Evolutionary conservation across 2,888 invertebrate species (phyloP), one percentile per base, ranked within the genome.

Genomic region (Exephanes ischioxanthus): DNA sequence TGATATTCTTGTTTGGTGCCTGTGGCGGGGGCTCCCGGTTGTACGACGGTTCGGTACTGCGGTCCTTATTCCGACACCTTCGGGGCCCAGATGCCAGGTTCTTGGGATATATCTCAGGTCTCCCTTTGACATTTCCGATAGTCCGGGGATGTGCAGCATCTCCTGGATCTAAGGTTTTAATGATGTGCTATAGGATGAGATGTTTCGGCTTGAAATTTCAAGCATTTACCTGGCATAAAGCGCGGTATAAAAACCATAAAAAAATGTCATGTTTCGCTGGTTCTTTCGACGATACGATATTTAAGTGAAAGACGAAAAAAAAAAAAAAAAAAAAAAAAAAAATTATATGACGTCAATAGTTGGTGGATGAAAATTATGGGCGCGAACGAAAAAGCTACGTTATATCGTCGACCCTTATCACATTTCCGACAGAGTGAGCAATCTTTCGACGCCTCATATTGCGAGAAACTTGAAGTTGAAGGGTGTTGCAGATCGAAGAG

Each of bases 41-140:
- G 48, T 26, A 67, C 9, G 53, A 48, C 55, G 33, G 41, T 66
- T 66, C 58, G 58, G 26, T 77, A 22, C 26, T 67, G 2, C 30
- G 67, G 53, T 77, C 55, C 77, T 67, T 67, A 22, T 45, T 41
- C 37, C 53, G 77, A 30, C 26, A 55, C 66, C 67, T 77, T 33
- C 51, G 77, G 37, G 51, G 9, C 41, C 48, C 67, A 16, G 19
- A 22, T 66, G 66, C 67, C 73, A 61, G 45, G 73, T 61, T 73
- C 26, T 41, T 58, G 45, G 58, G 45, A 61, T 73, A 58, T 26
- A 41, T 61, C 45, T 33, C 41, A 11, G 58, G 41, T 58, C 2
- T 45, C n/a, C 58, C 73, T 73, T 61, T 61, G 73, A 73, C 61
- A 73, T 61, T 73, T 73, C 30, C 16, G n/a, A 73, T 41, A n/a